phyloP scores from a whole-genome alignment of 2,113 vertebrate genomes.

The Centropristis striata region DNA sequence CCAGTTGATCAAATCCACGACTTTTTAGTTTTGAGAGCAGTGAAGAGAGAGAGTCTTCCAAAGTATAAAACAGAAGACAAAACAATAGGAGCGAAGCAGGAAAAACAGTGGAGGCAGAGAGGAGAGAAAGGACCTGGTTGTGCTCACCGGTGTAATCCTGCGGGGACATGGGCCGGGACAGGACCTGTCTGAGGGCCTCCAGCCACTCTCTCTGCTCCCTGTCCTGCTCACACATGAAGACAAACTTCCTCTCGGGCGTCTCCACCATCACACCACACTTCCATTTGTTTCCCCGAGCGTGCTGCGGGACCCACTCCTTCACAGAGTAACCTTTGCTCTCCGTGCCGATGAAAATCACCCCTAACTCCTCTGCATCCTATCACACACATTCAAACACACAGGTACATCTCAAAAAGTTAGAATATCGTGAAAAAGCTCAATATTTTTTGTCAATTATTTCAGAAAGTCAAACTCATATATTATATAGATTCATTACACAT shows the following conservation, averaged over 20 bases:
- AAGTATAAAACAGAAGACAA: too few species aligned
- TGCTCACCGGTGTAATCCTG: constrained; percentile 85
- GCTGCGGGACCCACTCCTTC: constrained; percentile 81
- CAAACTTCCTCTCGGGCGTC: constrained; percentile 88
- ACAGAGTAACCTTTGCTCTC: constrained; percentile 88
- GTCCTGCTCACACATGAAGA: constrained; percentile 92
- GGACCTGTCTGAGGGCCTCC: constrained; percentile 85
- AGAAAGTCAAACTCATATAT: too few species aligned
- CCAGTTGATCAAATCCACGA: too few species aligned
- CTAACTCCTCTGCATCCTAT: constrained; percentile 92
- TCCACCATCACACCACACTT: constrained; percentile 86
- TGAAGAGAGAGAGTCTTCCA: too few species aligned
- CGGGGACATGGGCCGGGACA: constrained; percentile 84
- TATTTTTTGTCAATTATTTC: too few species aligned
- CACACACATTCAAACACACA: constrained; percentile 33
- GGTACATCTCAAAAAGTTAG: too few species aligned
- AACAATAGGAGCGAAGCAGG: too few species aligned
- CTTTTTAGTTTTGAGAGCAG: too few species aligned
- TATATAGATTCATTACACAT: too few species aligned
- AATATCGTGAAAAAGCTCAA: too few species aligned
- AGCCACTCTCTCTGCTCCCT: constrained; percentile 92
- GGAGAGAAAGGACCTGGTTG: too few species aligned
- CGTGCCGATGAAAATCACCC: constrained; percentile 90
- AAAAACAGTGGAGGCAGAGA: too few species aligned
- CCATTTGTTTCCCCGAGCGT: constrained; percentile 87